Conservation (phyloP, 2,888 invertebrate genomes). For the Lydus trimaculatus region DNA sequence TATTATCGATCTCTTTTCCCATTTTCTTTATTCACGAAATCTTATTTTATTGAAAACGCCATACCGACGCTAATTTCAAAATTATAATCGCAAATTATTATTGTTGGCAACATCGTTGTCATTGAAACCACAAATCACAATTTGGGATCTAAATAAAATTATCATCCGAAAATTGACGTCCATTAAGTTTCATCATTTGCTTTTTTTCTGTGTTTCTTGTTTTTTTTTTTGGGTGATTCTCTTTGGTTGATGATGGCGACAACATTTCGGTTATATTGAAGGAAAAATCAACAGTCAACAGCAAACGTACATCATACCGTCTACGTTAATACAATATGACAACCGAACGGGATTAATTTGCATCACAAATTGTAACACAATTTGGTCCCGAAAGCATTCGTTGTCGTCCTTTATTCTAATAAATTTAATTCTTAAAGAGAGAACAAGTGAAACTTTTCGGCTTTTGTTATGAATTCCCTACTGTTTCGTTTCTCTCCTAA, state of each 20-base stretch:
- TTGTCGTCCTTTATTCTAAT: not conserved
- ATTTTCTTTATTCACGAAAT: not conserved
- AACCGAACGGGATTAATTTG: conserved; percentile 12
- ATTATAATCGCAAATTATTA: not conserved
- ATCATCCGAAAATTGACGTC: not conserved
- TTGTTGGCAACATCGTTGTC: not conserved
- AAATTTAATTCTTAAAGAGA: not conserved
- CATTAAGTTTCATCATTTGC: not conserved
- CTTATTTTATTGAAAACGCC: not conserved
- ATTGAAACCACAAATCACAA: not conserved
- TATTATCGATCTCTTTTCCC: not conserved
- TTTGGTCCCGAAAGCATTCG: conserved; percentile 5
- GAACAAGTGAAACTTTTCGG: not conserved
- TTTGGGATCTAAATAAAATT: not conserved
- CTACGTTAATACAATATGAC: conserved; percentile 10
- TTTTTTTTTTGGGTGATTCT: no score
- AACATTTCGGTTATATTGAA: not conserved
- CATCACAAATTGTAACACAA: conserved; percentile 14
- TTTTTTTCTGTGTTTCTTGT: not conserved
- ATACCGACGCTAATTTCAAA: not conserved
- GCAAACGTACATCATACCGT: not conserved
- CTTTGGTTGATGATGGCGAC: no score
- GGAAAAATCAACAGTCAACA: not conserved
- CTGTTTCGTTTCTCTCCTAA: not conserved
- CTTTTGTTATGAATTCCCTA: not conserved